Evolutionary conservation across 2,113 vertebrate species (phyloP).

Genomic region (Forbesichthys agassizii): DNA sequence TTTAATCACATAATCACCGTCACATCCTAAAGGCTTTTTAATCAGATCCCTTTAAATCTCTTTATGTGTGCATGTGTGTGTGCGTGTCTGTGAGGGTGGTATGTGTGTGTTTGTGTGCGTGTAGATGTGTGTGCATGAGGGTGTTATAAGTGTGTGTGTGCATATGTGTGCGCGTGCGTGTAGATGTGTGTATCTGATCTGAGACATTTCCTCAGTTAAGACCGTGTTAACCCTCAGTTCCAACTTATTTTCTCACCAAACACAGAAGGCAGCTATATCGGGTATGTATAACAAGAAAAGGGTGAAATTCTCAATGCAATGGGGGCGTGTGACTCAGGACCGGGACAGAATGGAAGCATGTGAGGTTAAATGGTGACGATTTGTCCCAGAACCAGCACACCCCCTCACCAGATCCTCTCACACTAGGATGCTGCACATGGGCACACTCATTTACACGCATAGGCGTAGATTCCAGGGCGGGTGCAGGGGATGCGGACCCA

Average conservation of each 20-base stretch:
- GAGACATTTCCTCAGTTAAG: neutral
- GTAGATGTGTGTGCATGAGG: neutral
- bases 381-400: conserved; percentile 57
- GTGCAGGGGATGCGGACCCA: too few species aligned
- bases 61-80: conserved; percentile 5
- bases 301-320: neutral
- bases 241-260: conserved; percentile 16
- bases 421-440: conserved; percentile 26
- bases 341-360: conserved; percentile 26
- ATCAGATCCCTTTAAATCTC: conserved; percentile 1
- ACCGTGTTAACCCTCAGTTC: neutral
- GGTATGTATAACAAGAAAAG: conserved; percentile 16
- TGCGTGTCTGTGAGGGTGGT: neutral
- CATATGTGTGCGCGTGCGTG: neutral
- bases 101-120: conserved; percentile 10
- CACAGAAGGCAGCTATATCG: conserved; percentile 41
- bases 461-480: too few species aligned
- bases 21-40: neutral
- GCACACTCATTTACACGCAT: neutral
- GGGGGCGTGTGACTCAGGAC: conserved; percentile 49
- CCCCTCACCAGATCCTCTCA: conserved; percentile 69
- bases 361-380: conserved; percentile 50
- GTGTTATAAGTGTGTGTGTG: neutral
- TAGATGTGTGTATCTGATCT: neutral
- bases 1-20: neutral